Base-by-base conservation (phyloP, 2,888 invertebrate species). In the Colletes collaris region DNA sequence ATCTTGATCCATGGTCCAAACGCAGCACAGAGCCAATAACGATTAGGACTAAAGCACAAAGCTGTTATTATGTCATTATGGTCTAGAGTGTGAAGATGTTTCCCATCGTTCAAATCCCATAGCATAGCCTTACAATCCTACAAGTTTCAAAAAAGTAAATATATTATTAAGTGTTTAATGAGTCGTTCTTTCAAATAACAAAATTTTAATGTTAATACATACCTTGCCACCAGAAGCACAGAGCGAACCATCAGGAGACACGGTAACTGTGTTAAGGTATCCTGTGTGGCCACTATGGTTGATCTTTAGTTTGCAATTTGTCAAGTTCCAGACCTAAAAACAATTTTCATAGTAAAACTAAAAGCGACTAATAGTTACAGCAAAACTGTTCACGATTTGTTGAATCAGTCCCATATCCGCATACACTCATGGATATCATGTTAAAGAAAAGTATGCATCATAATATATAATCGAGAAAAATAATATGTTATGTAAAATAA, bases 71-170 rank as follows among this genome's bases (percentile, higher is more conserved):
- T 97, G 93, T 99, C 99, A 94, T 98, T 99, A 94, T 99, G 99
- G 93, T 99, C 99, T 91, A 99, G 94, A 13, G 99, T 99, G 95
- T 99, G 99, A 92, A 99, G 95, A 94, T 99, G 99, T 94, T 99
- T 99, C 94, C 99, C 99, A 93, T 99, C 99, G 93, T 99, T 99
- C 93, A 99, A 94, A 94, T 99, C 99, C 99, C 99, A 99, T 86
- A 99, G 95, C 97, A 99, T 98, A 10, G 99, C 99, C 94, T 99
- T 98, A 94, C 98, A 98, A 94, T 99, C 99, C 97, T 96, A 86
- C 0, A 40, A 86, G 86, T 55, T 10, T 13, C 0, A 8, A 66
- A 55, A 10, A 10, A 40, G 44, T 46, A 62, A 27, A 55, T 52
- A 52, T 19, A 52, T 64, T 53, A 19, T 19, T 37, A 64, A 37